These are phyloP conservation scores for Onchidella celtica DNA, from an alignment of 2,888 invertebrate species.

Conservation along the genomic window DNA sequence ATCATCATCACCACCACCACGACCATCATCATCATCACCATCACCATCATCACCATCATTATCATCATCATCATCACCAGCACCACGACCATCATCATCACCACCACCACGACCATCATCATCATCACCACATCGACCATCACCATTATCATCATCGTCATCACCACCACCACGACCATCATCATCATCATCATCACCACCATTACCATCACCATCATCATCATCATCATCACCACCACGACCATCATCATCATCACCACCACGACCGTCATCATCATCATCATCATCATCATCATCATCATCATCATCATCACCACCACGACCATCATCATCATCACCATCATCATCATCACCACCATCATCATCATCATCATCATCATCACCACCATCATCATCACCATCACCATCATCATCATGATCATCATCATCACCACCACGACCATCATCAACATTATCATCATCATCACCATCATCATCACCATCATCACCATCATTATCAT, in stretches of 20 bases:
- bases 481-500: neutral
- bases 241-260: too few relatives aligned
- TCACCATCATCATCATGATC: constrained; percentile 9
- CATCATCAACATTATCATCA: neutral
- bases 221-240: too few relatives aligned
- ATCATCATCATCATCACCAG: constrained; percentile 55
- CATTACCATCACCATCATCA: neutral
- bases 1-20: constrained; percentile 1
- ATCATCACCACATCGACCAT: too few relatives aligned
- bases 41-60: constrained; percentile 17
- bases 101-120: too few relatives aligned
- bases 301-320: too few relatives aligned
- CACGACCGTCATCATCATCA: too few relatives aligned
- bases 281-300: too few relatives aligned
- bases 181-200: neutral
- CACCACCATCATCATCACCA: too few relatives aligned
- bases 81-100: too few relatives aligned
- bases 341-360: neutral
- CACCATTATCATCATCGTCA: too few relatives aligned
- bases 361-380: neutral
- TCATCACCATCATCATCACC: neutral
- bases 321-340: neutral
- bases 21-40: too few relatives aligned
- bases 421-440: neutral
- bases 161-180: too few relatives aligned